Evolutionary conservation across 2,888 invertebrate species (phyloP), one percentile per base, ranked within the genome.

Genomic region (Pterostichus madidus): DNA sequence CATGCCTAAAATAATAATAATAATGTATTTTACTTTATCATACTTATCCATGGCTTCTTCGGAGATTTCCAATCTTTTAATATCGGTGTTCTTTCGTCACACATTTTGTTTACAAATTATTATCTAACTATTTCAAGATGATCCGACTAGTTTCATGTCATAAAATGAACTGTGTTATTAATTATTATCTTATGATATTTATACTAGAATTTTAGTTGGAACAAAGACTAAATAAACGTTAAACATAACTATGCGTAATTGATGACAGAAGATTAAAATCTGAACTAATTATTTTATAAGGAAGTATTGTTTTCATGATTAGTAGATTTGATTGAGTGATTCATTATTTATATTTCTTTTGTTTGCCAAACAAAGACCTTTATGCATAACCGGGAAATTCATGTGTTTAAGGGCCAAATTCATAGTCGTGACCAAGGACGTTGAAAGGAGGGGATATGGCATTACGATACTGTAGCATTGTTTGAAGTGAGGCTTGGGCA

Each of bases 131-230:
- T 71, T 17, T 71, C 17, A 71, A 71, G 17, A 15, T 39, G 68
- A 71, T 10, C 17, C 17, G 15, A 46, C 68, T 39, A 8, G 35
- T 68, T 1, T 13, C 35, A 68, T 71, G 8, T 39, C 44, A 71
- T 39, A 44, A 71, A 71, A 17, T 44, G 44, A 71, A 71, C 68
- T 71, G 68, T 71, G 44, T 71, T 15, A 44, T 71, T 71, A 46
- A 44, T 17, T 39, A 46, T 44, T 71, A 71, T 71, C 68, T 71
- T 44, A 0, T 0, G 24, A 39, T 71, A 71, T 71, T 71, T 71
- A 71, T 71, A 71, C 64, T 35, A 64, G 64, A 64, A 52, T 13
- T 64, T 56, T 7, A 32, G n/a, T 5, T 56, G 5, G 11, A 7
- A 59, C 31, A 59, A 59, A 59, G 59, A 59, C 56, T 61, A 17